These are phyloP conservation scores for Synergus japonicus DNA, from an alignment of 2,888 invertebrate species.

Conservation along the genomic window DNA sequence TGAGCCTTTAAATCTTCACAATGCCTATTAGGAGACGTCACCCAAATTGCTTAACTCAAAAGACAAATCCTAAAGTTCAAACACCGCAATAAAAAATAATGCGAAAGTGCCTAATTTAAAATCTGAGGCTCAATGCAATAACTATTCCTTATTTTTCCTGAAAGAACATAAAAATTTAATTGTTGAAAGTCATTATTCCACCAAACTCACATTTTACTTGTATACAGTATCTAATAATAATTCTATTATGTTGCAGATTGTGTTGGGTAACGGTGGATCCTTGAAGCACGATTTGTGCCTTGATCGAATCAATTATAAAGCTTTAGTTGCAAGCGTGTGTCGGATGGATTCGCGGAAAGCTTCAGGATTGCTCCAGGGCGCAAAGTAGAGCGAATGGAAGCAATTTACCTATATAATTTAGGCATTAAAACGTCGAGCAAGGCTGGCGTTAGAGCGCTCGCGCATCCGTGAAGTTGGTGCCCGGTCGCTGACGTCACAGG, in stretches of 20 bases:
- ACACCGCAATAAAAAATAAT: not conserved
- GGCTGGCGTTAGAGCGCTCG: constrained; percentile 59
- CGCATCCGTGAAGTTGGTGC: constrained; percentile 68
- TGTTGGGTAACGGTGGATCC: not conserved
- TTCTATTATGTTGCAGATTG: not conserved
- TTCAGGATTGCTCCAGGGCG: constrained; percentile 34
- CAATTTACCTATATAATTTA: constrained; percentile 66
- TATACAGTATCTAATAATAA: not conserved
- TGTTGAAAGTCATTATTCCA: too few relatives aligned
- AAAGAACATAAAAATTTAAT: too few relatives aligned
- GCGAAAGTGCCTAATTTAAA: too few relatives aligned
- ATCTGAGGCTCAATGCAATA: too few relatives aligned
- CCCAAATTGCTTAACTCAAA: constrained; percentile 14
- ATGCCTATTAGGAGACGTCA: constrained; percentile 18
- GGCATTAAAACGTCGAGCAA: constrained; percentile 63
- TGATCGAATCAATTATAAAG: constrained; percentile 21
- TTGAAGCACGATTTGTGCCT: not conserved
- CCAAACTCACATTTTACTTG: too few relatives aligned
- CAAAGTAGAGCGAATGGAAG: constrained; percentile 54
- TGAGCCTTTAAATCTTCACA: constrained; percentile 25
- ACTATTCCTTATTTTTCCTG: too few relatives aligned
- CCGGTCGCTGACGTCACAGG: constrained; percentile 72
- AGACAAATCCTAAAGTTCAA: constrained; percentile 19
- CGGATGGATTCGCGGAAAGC: constrained; percentile 39
- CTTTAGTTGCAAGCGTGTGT: not conserved